phyloP scores from a whole-genome alignment of 2,797 vertebrate species.

The Ceryle rudis region DNA sequence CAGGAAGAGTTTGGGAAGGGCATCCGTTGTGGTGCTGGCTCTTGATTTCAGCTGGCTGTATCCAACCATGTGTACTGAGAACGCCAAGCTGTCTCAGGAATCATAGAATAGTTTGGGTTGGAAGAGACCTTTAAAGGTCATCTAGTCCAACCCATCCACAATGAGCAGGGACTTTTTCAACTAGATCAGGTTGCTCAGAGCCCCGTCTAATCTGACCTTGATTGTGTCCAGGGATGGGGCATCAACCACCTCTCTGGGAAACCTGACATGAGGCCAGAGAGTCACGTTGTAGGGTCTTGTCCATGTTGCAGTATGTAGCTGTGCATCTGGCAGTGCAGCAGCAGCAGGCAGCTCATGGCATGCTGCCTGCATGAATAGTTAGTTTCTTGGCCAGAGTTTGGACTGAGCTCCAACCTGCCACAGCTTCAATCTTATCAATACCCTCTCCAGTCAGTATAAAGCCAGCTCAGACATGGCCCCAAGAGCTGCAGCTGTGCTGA shows the following conservation, averaged over 20 bases:
- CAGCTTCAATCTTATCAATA: background rate
- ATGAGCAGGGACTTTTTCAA: background rate
- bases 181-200: background rate
- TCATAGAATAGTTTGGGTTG: background rate
- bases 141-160: fast-evolving
- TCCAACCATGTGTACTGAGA: background rate
- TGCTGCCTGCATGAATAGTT: background rate
- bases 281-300: fast-evolving
- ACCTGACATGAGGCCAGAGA: background rate
- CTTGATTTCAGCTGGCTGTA: background rate
- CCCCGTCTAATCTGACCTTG: fast-evolving
- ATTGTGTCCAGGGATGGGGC: background rate
- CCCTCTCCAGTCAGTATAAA: background rate
- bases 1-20: background rate
- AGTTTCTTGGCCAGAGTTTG: background rate
- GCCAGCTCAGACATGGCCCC: background rate
- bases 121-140: background rate
- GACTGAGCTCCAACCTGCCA: background rate
- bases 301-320: background rate
- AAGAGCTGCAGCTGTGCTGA: background rate
- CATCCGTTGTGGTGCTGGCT: background rate
- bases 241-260: background rate
- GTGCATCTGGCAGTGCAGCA: background rate
- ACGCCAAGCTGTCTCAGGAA: background rate
- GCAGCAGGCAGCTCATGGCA: background rate